phyloP scores from a whole-genome alignment of 1,140 invertebrate genomes.

The Leguminivora glycinivorella region DNA sequence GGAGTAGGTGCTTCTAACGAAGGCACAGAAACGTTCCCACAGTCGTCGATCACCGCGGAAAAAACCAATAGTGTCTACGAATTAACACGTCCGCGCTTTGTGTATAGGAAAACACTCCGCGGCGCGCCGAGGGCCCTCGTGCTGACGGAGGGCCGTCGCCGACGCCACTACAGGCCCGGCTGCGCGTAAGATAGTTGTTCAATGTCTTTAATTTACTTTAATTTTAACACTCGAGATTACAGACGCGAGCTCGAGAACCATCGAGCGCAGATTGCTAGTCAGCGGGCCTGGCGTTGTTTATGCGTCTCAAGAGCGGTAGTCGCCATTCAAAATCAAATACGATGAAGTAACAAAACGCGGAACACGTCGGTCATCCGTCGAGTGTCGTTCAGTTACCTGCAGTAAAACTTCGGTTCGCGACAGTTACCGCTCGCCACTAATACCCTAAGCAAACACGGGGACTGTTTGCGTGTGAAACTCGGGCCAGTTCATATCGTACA shows the following conservation, averaged over 20 bases:
- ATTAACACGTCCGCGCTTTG: constrained; percentile 75
- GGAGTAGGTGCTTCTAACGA: constrained; percentile 71
- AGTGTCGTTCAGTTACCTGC: constrained; percentile 16
- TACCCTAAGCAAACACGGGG: constrained; percentile 49
- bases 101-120: constrained; percentile 76
- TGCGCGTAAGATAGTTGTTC: constrained; percentile 66
- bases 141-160: constrained; percentile 70
- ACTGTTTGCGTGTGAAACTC: constrained; percentile 62
- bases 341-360: constrained; percentile 28
- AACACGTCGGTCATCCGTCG: constrained; percentile 18
- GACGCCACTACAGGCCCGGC: constrained; percentile 45
- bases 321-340: constrained; percentile 25
- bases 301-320: constrained; percentile 32
- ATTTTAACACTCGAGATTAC: constrained; percentile 57
- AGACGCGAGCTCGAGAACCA: constrained; percentile 46
- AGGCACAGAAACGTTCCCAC: constrained; percentile 75
- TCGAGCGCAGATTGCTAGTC: constrained; percentile 48
- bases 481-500: constrained; percentile 57
- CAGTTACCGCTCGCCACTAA: constrained; percentile 58
- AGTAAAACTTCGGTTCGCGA: constrained; percentile 37
- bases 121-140: constrained; percentile 64
- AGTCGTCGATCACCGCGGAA: constrained; percentile 72
- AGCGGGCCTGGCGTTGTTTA: constrained; percentile 45
- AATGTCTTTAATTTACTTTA: constrained; percentile 74
- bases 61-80: constrained; percentile 76